A percentile compares a stretch with the other conserved stretches of the same genome.
These are phyloP conservation scores for Drosophila punjabiensis DNA, from an alignment of 1,140 invertebrate genomes.

Conservation along the genomic window DNA sequence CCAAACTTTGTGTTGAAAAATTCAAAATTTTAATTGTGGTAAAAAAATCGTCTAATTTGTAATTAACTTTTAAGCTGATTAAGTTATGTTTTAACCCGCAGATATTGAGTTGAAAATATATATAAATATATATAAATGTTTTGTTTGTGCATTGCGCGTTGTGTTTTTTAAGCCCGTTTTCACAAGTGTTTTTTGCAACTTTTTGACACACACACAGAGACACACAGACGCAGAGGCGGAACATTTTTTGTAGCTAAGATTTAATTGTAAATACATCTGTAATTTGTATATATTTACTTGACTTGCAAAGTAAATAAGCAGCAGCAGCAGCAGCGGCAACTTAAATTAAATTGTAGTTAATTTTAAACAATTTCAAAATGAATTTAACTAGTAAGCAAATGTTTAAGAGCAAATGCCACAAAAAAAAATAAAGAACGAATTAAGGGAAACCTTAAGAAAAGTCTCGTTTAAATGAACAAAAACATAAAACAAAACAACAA, in stretches of 20 bases:
- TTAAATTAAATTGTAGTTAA: slow-evolving; percentile 80
- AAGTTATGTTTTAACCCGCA: slow-evolving; percentile 51
- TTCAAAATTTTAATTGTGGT: slow-evolving; percentile 59
- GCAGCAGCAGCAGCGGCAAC: slow-evolving; percentile 67
- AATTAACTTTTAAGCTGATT: slow-evolving; percentile 47
- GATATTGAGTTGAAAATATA: slow-evolving; percentile 29
- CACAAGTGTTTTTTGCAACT: slow-evolving; percentile 69
- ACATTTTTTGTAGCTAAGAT: slow-evolving; percentile 76
- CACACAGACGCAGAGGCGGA: slow-evolving; percentile 42
- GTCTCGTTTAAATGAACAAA: slow-evolving; percentile 56
- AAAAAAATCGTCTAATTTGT: slow-evolving; percentile 37
- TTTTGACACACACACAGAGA: slow-evolving; percentile 48
- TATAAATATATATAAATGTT: slow-evolving; percentile 42
- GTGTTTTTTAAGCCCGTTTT: slow-evolving; percentile 48
- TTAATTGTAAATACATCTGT: slow-evolving; percentile 83
- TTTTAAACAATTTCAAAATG: slow-evolving; percentile 80
- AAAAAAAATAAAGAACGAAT: slow-evolving; percentile 42
- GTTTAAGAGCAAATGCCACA: slow-evolving; percentile 70
- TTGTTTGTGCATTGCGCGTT: slow-evolving; percentile 64
- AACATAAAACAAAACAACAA: slow-evolving; percentile 23
- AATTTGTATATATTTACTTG: slow-evolving; percentile 83
- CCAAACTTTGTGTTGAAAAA: slow-evolving; percentile 73
- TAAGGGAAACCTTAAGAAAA: slow-evolving; percentile 36
- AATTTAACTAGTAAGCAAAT: slow-evolving; percentile 73
- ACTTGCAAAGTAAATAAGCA: slow-evolving; percentile 81